phyloP scores from a whole-genome alignment of 2,888 invertebrate genomes.

The Notodonta dromedarius region DNA sequence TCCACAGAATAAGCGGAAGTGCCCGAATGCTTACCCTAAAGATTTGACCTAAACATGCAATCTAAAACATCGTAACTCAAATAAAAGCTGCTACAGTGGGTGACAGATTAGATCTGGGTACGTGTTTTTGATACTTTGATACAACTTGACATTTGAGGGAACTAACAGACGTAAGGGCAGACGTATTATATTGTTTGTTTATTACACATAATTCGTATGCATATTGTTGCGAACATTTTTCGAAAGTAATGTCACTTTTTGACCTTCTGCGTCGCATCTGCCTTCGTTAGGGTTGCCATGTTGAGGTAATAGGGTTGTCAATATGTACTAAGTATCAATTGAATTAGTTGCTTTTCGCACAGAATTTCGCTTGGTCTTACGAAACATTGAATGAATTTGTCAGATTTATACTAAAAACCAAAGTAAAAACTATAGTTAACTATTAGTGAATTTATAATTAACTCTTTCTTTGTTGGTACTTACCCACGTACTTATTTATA shows the following conservation, averaged over 20 bases:
- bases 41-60: neutral
- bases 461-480: too few species aligned
- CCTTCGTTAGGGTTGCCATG: neutral
- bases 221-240: slow-evolving; percentile 15
- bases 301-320: too few species aligned
- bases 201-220: slow-evolving; percentile 50
- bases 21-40: slow-evolving; percentile 3
- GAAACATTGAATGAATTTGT: too few species aligned
- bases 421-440: too few species aligned
- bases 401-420: too few species aligned
- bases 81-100: slow-evolving; percentile 38
- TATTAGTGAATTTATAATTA: too few species aligned
- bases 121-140: slow-evolving; percentile 48
- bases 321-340: too few species aligned
- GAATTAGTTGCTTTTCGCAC: too few species aligned
- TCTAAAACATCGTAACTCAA: slow-evolving; percentile 21
- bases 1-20: slow-evolving; percentile 6
- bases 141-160: slow-evolving; percentile 44
- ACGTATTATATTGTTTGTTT: slow-evolving; percentile 27
- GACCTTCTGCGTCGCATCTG: slow-evolving; percentile 10
- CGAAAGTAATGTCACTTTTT: slow-evolving; percentile 26
- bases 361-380: too few species aligned
- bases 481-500: too few species aligned
- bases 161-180: slow-evolving; percentile 15
- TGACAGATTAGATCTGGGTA: slow-evolving; percentile 50